Base-by-base conservation (phyloP, 2,888 invertebrate species). In the Lochmaea capreae region DNA sequence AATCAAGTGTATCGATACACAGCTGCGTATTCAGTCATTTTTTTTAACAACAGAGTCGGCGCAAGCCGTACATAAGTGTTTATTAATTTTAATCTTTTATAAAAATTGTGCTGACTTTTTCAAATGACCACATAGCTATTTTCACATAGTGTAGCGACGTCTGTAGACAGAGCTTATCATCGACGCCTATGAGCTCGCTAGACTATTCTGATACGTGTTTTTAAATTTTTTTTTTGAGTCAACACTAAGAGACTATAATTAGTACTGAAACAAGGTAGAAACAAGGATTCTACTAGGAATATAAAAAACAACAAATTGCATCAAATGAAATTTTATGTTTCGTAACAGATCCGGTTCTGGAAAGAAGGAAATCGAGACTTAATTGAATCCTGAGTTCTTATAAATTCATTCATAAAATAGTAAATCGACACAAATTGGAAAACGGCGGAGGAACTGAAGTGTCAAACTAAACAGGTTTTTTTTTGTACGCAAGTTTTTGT, bases 1-100 rank as follows among this genome's bases (percentile, higher is more conserved):
- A 65, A 75, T 77, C 75, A 71, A 77, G 71, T 75, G 77, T 75
- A 67, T 69, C 77, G 65, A 73, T 74, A 63, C 42, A 71, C 62
- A 10, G 54, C 54, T 67, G 57, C 65, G 74, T 68, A 61, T 76
- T 68, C 73, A 65, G 59, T 66, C 46, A 46, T 52, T 69, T 69
- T 22, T 65, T 68, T 22, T 16, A 11, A 59, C 16, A 52, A 22
- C 62, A 62, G 69, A 10, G 16, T n/a, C 26, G 62, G 62, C 18
- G 18, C 16, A 16, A 54, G 16, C 16, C 8, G 54, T 18, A 16
- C 9, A 9, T 18, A 49, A 33, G 3, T 33, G 33, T 26, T 3
- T 26, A 3, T 26, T 26, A 3, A 26, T 26, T 26, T 3, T 26
- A 26, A 26, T 26, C 26, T 33, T 33, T 33, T 33, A 33, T 33